Evolutionary conservation across 2,113 vertebrate species (phyloP), one percentile per base, ranked within the genome.

Genomic region (Forbesichthys papilliferus): DNA sequence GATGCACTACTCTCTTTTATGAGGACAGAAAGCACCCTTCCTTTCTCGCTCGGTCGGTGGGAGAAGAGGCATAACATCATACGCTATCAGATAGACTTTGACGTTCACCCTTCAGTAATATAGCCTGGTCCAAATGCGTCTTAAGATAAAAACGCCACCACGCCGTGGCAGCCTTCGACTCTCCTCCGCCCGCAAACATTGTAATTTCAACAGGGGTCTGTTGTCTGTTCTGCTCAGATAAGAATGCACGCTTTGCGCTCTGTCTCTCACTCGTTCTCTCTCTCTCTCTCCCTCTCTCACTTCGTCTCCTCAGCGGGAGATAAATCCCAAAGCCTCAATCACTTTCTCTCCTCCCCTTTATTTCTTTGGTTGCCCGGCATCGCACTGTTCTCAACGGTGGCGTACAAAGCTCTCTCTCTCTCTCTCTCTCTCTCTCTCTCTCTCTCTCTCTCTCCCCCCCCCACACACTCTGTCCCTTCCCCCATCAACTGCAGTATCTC

Each of bases 181-280:
- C 49, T 51, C 49, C 49, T 16, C 3, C 54, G 9, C 54, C 6
- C 54, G 27, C 54, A 55, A 9, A 13, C 52, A 52, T 52, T 11
- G 12, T 14, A 42, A 42, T 42, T 42, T 84, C 69, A 80, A 64
- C 59, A 48, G 36, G 62, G 54, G 54, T 55, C 7, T 55, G 10
- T 63, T 27, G 2, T 61, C 58, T 69, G 59, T 60, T 46, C 58
- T 68, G 57, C 51, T 85, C 74, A 71, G 87, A 91, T 91, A 91
- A 91, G 85, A 52, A 69, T 9, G 20, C 34, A 3, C 47, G 71
- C 36, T 48, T 61, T 55, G 61, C 64, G 70, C 36, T 20, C 16
- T 47, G 13, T 10, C 60, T 18, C 14, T 18, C 14, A 48, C 51
- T 67, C 59, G 36, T 51, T 69, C 48, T 49, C 48, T 49, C 48